phyloP scores from a whole-genome alignment of 2,888 invertebrate species.

The Pachydiplax longipennis region DNA sequence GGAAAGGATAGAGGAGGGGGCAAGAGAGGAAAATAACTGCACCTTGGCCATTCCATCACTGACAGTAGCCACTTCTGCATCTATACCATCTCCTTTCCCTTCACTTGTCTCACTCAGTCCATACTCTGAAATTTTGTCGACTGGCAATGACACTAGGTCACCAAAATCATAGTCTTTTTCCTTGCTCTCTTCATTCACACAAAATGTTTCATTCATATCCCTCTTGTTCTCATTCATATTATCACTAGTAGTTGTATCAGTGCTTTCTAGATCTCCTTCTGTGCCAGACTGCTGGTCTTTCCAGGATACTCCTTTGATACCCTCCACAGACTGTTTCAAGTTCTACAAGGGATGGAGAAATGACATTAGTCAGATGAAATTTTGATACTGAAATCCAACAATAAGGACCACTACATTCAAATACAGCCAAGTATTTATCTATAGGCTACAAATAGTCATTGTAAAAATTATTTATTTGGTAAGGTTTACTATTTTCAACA shows the following conservation, averaged over 20 bases:
- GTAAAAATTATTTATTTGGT: too few relatives aligned
- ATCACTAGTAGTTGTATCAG: background rate
- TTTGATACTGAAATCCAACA: too few relatives aligned
- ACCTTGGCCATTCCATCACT: constrained; percentile 16
- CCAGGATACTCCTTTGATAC: constrained; percentile 18
- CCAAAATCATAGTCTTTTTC: background rate
- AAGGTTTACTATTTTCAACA: too few relatives aligned
- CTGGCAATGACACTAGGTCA: background rate
- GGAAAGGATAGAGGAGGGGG: constrained; percentile 14
- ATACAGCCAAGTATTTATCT: too few relatives aligned
- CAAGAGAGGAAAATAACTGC: constrained; percentile 17
- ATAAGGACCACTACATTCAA: too few relatives aligned
- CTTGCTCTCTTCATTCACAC: background rate
- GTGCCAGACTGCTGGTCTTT: background rate
- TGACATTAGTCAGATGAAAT: background rate
- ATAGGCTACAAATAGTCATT: too few relatives aligned
- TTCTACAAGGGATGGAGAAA: background rate
- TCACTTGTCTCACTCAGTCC: background rate
- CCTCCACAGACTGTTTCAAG: background rate
- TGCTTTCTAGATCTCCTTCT: background rate
- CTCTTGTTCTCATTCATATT: background rate
- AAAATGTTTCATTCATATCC: constrained; percentile 3
- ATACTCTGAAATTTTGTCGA: background rate
- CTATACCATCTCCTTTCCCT: background rate
- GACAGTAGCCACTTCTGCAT: constrained; percentile 17